Conservation (phyloP, 1,140 invertebrate genomes). For the Nasonia vitripennis region DNA sequence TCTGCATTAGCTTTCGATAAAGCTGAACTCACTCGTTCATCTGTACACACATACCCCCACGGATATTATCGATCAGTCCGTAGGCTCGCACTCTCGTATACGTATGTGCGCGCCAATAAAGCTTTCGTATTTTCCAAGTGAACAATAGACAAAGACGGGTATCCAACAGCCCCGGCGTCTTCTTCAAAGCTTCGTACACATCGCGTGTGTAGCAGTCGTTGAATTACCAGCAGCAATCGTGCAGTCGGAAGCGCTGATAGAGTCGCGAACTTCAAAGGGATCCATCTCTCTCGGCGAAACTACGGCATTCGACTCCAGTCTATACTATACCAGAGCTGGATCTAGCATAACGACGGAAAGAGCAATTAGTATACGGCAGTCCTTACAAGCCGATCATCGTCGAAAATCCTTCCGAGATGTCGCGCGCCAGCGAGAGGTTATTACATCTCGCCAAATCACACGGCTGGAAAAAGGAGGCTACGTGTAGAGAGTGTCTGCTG, state of each 20-base stretch:
- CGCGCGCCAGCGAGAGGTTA: no score
- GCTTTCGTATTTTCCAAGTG: background rate
- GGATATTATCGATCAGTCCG: background rate
- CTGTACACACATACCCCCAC: background rate
- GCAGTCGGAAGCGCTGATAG: background rate
- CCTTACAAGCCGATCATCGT: no score
- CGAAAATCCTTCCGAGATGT: no score
- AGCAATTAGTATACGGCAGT: background rate
- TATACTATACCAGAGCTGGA: background rate
- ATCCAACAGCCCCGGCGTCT: background rate
- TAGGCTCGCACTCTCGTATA: no score
- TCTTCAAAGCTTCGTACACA: background rate
- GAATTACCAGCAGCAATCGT: background rate
- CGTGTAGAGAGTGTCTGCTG: background rate
- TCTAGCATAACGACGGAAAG: background rate
- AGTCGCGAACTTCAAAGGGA: background rate
- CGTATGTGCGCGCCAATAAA: background rate
- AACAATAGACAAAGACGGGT: background rate
- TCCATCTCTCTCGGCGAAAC: background rate
- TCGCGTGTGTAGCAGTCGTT: background rate
- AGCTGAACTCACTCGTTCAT: background rate
- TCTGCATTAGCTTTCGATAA: background rate
- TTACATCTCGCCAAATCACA: background rate
- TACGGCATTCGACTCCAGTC: background rate
- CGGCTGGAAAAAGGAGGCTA: background rate